Percentiles rank a stretch among this genome's conserved stretches.
phyloP scores from a whole-genome alignment of 2,113 vertebrate species.

The Bos indicus region DNA sequence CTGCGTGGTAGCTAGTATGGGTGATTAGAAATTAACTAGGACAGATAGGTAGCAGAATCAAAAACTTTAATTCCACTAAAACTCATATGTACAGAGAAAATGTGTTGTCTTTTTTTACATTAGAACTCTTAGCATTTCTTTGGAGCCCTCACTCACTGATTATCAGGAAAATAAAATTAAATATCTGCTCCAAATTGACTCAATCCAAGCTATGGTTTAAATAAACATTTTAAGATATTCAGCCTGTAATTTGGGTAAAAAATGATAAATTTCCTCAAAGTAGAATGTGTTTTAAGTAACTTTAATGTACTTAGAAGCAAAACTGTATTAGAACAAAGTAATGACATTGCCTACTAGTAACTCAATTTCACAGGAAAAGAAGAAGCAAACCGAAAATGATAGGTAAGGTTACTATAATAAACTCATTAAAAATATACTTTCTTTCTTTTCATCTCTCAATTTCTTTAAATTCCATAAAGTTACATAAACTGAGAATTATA shows the following conservation, averaged over 20 bases:
- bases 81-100: neutral
- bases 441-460: neutral
- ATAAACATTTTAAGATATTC: neutral
- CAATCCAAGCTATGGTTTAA: neutral
- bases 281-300: neutral
- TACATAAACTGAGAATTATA: neutral
- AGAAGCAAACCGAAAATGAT: neutral
- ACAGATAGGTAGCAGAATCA: neutral
- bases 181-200: neutral
- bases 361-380: neutral
- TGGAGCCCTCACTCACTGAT: no score
- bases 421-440: neutral
- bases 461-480: neutral
- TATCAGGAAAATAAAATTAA: neutral
- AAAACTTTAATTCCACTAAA: neutral
- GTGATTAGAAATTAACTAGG: neutral
- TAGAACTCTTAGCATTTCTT: neutral
- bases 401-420: neutral
- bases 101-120: neutral
- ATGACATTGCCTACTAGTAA: rapidly evolving
- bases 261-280: neutral
- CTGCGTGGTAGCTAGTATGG: rapidly evolving
- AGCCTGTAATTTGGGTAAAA: neutral
- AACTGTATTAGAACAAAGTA: neutral
- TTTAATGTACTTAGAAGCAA: neutral